Percentiles rank a stretch among this genome's conserved stretches.
These are phyloP conservation scores for Ectemnius lituratus DNA, from an alignment of 2,888 invertebrate species.

Conservation along the genomic window DNA sequence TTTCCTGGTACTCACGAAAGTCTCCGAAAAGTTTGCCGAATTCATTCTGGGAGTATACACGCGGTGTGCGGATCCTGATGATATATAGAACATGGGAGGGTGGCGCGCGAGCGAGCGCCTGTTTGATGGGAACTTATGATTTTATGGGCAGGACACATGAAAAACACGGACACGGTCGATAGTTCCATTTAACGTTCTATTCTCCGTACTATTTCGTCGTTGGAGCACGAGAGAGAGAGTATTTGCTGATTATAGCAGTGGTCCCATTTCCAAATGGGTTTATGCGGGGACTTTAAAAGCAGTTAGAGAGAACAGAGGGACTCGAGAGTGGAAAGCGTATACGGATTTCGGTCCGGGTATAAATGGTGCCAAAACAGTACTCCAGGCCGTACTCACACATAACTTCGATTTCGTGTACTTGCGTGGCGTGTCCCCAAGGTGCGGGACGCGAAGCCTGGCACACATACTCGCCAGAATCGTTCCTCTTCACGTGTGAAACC, in stretches of 20 bases:
- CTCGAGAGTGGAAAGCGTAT: not conserved
- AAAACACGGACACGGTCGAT: too few relatives aligned
- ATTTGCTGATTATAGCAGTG: too few relatives aligned
- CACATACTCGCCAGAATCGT: constrained; percentile 84
- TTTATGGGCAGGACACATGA: too few relatives aligned
- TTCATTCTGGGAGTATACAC: constrained; percentile 19
- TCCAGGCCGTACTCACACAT: constrained; percentile 82
- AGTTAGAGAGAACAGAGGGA: not conserved
- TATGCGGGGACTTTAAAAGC: constrained; percentile 1
- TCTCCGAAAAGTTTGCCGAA: constrained; percentile 33
- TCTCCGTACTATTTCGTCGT: too few relatives aligned
- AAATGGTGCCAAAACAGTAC: not conserved
- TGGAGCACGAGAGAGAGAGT: too few relatives aligned
- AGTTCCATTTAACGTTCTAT: too few relatives aligned
- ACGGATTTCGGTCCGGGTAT: not conserved
- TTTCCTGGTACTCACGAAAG: not conserved
- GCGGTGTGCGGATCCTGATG: too few relatives aligned
- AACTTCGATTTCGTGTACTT: constrained; percentile 88
- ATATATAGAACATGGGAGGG: too few relatives aligned
- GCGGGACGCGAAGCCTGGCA: constrained; percentile 84
- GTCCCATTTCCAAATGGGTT: not conserved
- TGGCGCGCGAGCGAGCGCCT: too few relatives aligned
- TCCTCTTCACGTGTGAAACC: constrained; percentile 80
- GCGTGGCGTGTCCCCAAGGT: constrained; percentile 85
- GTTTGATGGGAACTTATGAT: too few relatives aligned